Conservation (phyloP, 1,140 invertebrate genomes). For the Penaeus vannamei region DNA sequence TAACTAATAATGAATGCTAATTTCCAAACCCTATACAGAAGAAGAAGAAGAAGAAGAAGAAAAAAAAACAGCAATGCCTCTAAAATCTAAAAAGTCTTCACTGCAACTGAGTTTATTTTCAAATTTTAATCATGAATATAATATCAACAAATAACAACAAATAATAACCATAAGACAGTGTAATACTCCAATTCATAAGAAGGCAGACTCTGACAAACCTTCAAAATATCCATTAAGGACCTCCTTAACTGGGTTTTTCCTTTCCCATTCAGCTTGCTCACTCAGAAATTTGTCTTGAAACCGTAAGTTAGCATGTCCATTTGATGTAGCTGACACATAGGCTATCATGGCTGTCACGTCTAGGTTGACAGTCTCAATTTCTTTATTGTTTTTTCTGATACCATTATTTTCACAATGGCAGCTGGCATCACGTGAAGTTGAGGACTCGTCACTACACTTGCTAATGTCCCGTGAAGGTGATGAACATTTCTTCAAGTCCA, state of each 20-base stretch:
- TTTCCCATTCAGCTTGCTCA: conserved; percentile 57
- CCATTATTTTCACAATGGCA: background rate
- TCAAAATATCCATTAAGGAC: conserved; percentile 53
- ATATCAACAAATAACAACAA: too few relatives aligned
- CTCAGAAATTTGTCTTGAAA: conserved; percentile 52
- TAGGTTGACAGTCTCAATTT: conserved; percentile 32
- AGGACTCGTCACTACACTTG: background rate
- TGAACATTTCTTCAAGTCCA: too few relatives aligned
- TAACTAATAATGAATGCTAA: too few relatives aligned
- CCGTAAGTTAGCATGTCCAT: conserved; percentile 43
- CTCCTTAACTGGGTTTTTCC: conserved; percentile 54
- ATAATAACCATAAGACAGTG: too few relatives aligned
- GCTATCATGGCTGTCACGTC: conserved; percentile 61
- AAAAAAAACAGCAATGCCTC: too few relatives aligned
- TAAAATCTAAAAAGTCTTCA: too few relatives aligned
- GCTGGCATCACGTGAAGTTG: background rate
- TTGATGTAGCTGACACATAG: conserved; percentile 52
- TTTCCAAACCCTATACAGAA: too few relatives aligned
- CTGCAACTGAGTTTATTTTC: too few relatives aligned
- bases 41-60: too few relatives aligned
- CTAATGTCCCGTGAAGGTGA: too few relatives aligned
- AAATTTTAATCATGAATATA: too few relatives aligned
- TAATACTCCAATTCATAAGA: too few relatives aligned
- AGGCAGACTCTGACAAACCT: background rate
- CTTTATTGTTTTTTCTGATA: conserved; percentile 2